Base-by-base conservation (phyloP, 2,113 vertebrate species). In the Aplodontia rufa region DNA sequence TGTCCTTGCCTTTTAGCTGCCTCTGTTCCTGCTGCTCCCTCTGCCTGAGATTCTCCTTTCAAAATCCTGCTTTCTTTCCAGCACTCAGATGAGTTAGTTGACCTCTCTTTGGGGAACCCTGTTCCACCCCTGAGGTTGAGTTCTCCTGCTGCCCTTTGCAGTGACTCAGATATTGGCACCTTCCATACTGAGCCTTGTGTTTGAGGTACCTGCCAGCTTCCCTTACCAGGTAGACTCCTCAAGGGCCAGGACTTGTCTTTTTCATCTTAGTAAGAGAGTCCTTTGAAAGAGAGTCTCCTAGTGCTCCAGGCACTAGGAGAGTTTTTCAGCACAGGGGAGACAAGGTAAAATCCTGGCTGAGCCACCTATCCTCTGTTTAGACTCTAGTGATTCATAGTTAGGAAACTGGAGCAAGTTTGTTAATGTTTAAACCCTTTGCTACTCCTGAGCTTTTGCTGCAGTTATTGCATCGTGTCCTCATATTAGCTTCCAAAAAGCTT, bases 391-490 rank as follows among this genome's bases (percentile, higher is more conserved):
- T 76, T 93, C 53, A 49, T 32, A n/a, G n/a, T 22, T 49, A 80
- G 76, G 90, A 85, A 93, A 94, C 7, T 30, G 53, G 68, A 89
- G 53, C 72, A 49, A 35, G 28, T 81, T 62, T 75, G 96, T 96
- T 47, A 47, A 68, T 64, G 55, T 71, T 79, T 68, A 91, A 93
- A 66, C 45, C 40, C 47, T 35, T 83, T 9, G 71, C 49, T 55
- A 42, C 28, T 80, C 53, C 24, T 64, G n/a, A 86, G 24, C 55
- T 83, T 89, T 90, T 81, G 49, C 49, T 84, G 68, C 49, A 17
- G 28, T 79, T 79, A 24, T 90, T 74, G 10, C 26, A 87, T 55
- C 10, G 66, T 93, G 35, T 72, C n/a, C 47, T 60, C 20, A 71
- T 49, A 19, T 93, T 42, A 72, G 53, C 72, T 87, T 66, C 83